These are phyloP conservation scores for Fregata magnificens DNA, from an alignment of 2,113 vertebrate genomes.

Conservation along the genomic window DNA sequence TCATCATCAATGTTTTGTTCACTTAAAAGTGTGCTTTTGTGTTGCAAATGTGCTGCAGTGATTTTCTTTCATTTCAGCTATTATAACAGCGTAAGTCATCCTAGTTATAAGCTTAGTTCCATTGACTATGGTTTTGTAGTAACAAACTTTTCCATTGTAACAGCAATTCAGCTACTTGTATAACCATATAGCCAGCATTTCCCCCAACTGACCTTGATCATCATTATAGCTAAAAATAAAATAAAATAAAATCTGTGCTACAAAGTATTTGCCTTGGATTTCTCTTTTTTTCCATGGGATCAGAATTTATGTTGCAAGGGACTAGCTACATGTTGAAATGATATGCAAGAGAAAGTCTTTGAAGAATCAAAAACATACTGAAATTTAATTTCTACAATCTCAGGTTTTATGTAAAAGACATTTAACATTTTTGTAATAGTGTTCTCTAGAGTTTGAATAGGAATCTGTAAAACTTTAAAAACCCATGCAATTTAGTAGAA, in stretches of 20 bases:
- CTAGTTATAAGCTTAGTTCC: background rate
- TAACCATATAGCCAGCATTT: background rate
- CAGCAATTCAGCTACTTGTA: background rate
- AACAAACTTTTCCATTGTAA: background rate
- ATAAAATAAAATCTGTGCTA: background rate
- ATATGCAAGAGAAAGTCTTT: background rate
- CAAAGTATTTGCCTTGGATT: background rate
- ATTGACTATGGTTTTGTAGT: background rate
- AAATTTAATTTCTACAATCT: background rate
- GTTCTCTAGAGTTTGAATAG: background rate
- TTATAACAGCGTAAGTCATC: background rate
- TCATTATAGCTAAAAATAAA: background rate
- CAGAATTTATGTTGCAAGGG: background rate
- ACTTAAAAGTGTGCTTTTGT: background rate
- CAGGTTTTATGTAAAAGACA: background rate
- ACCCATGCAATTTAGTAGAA: background rate
- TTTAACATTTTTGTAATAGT: background rate
- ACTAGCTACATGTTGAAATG: background rate
- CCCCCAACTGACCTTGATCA: background rate
- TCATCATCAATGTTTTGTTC: background rate
- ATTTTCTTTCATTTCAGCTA: background rate
- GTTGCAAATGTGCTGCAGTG: background rate
- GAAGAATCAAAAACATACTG: background rate
- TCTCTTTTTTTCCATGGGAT: background rate
- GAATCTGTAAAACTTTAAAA: conserved; percentile 5